Percentiles rank a stretch among this genome's conserved stretches.
phyloP scores from a whole-genome alignment of 2,113 vertebrate genomes.

The Podocnemis expansa region DNA sequence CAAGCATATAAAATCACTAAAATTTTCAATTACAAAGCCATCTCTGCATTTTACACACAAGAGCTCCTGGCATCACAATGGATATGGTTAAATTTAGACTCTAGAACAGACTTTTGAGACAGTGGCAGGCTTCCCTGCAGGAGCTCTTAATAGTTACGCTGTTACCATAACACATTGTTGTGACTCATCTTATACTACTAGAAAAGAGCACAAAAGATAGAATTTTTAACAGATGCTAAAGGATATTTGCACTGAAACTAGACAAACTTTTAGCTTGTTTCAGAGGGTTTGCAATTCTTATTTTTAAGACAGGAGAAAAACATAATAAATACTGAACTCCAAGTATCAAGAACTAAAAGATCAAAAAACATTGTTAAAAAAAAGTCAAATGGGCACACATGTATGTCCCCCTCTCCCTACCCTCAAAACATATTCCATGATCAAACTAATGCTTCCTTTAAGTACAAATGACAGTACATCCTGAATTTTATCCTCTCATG shows the following conservation, averaged over 20 bases:
- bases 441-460: no score
- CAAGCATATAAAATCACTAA: not conserved
- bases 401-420: not conserved
- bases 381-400: accelerated
- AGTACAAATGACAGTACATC: accelerated
- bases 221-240: not conserved
- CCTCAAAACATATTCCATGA: accelerated
- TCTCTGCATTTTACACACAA: not conserved
- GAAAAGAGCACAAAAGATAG: conserved; percentile 10
- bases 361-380: not conserved
- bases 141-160: not conserved
- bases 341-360: not conserved
- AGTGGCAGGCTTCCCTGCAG: not conserved
- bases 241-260: accelerated
- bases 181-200: not conserved
- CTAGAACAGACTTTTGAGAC: accelerated
- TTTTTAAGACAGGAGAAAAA: accelerated
- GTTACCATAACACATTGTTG: accelerated
- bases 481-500: not conserved
- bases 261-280: accelerated
- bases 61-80: accelerated
- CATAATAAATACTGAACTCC: not conserved
- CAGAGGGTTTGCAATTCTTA: not conserved
- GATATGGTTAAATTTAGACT: not conserved
- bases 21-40: not conserved